Percentiles rank a stretch among this genome's conserved stretches.
Evolutionary conservation across 2,113 vertebrate genomes (phyloP).

Genomic region (Sminthopsis crassicaudata): DNA sequence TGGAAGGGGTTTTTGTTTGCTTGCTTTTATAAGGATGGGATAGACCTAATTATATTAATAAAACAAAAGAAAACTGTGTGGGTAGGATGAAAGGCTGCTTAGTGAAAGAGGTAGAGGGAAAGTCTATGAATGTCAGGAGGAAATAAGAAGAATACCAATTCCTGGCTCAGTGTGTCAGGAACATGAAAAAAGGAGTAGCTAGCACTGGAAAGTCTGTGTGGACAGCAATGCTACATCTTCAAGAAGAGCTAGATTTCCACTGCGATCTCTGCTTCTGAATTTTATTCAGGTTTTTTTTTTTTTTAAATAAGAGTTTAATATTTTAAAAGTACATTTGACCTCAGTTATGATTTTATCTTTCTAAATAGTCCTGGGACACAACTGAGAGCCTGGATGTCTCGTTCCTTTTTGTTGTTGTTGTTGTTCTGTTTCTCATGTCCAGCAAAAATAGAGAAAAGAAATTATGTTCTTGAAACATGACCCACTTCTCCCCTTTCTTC

Average conservation of each 20-base stretch:
- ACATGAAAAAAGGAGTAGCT: neutral
- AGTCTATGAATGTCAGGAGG: neutral
- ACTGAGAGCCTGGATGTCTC: neutral
- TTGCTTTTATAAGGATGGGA: neutral
- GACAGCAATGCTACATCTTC: neutral
- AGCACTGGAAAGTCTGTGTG: neutral
- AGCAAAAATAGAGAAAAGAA: neutral
- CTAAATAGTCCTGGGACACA: neutral
- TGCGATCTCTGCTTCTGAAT: neutral
- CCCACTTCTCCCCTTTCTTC: slow-evolving; percentile 7
- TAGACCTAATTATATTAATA: neutral
- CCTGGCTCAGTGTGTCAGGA: neutral
- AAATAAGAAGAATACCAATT: neutral
- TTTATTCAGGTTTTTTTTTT: neutral
- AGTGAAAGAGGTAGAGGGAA: neutral
- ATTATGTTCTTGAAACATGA: slow-evolving; percentile 29
- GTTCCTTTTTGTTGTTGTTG: neutral
- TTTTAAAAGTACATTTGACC: neutral
- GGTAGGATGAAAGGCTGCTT: neutral
- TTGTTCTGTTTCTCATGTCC: neutral
- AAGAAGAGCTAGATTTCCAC: neutral
- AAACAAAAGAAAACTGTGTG: neutral
- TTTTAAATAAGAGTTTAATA: neutral
- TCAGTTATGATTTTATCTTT: neutral
- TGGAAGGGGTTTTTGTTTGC: neutral